Conservation (phyloP, 2,113 vertebrate species). For the Mirza zaza region DNA sequence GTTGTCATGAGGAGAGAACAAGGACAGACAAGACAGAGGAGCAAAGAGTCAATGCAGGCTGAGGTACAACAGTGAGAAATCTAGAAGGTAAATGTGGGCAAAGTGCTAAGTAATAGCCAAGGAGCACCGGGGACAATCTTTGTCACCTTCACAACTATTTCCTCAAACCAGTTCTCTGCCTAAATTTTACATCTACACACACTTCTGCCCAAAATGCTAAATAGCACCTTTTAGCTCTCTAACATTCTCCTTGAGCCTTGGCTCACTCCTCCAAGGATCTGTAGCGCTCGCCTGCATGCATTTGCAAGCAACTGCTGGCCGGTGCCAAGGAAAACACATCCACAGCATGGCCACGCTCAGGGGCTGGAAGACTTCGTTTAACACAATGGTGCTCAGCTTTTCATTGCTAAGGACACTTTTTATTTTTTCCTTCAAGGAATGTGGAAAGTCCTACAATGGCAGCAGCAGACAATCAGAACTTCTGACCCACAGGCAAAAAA, state of each 20-base stretch:
- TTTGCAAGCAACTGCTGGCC: constrained; percentile 48
- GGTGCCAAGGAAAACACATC: constrained; percentile 51
- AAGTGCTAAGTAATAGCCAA: background rate
- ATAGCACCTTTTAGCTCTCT: background rate
- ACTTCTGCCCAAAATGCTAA: background rate
- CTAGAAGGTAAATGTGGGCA: background rate
- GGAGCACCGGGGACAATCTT: background rate
- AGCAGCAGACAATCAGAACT: background rate
- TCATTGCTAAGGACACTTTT: constrained; percentile 7
- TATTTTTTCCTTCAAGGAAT: background rate
- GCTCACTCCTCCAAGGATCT: background rate
- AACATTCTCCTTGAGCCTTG: background rate
- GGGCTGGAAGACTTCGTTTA: constrained; percentile 29
- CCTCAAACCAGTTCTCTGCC: background rate
- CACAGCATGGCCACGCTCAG: background rate
- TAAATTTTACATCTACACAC: background rate
- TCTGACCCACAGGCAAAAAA: background rate
- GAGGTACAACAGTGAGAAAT: background rate
- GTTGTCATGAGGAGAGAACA: background rate
- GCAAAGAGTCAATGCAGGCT: background rate
- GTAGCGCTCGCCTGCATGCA: background rate
- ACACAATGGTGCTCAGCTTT: background rate
- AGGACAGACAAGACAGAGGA: background rate
- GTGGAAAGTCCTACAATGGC: background rate
- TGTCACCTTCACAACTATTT: background rate